Evolutionary conservation across 2,113 vertebrate species (phyloP).

Genomic region (Heliornis fulica): DNA sequence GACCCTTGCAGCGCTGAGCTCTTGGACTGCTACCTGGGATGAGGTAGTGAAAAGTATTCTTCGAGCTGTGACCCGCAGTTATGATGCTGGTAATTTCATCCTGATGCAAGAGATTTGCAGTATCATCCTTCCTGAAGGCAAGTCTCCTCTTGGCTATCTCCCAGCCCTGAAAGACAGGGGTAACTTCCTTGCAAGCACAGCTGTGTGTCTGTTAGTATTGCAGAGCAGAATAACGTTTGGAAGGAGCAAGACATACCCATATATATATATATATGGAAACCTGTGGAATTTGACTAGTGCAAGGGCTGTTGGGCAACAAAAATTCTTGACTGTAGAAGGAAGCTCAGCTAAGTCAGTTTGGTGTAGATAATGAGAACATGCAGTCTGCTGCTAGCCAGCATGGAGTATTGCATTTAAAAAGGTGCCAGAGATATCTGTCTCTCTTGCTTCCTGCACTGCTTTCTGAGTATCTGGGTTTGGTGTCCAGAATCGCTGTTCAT

Average conservation of each 20-base stretch:
- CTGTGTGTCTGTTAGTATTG: background rate
- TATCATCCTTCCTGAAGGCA: constrained; percentile 84
- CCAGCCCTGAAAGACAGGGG: background rate
- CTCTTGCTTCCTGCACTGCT: background rate
- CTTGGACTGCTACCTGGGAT: constrained; percentile 60
- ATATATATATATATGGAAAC: background rate
- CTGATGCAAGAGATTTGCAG: constrained; percentile 80
- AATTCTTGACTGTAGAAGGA: background rate
- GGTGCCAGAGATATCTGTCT: background rate
- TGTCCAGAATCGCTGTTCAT: background rate
- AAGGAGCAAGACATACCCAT: background rate
- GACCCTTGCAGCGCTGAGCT: constrained; percentile 77
- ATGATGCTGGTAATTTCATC: constrained; percentile 75
- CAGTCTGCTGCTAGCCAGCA: background rate
- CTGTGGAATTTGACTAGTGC: background rate
- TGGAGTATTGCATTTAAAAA: background rate
- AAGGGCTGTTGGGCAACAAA: fast-evolving
- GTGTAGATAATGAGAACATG: background rate
- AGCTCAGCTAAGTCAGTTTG: background rate
- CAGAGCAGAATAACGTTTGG: background rate
- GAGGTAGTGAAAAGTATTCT: constrained; percentile 75
- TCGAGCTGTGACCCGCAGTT: constrained; percentile 72
- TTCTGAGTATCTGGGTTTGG: background rate
- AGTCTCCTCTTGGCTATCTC: background rate
- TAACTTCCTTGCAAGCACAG: background rate